phyloP scores from a whole-genome alignment of 2,797 vertebrate species.

The Gallirallus australis region DNA sequence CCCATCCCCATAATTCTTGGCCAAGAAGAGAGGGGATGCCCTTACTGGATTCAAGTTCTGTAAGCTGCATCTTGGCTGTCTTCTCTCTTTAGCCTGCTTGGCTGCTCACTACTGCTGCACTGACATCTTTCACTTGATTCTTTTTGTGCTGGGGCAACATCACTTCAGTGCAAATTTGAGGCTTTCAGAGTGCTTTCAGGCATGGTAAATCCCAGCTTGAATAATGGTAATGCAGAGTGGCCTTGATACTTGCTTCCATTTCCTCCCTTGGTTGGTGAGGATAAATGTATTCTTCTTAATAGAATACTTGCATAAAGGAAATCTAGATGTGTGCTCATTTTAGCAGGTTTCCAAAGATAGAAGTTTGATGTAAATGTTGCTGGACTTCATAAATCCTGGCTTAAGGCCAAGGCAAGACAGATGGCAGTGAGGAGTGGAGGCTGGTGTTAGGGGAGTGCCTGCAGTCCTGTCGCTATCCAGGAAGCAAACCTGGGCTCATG shows the following conservation, averaged over 20 bases:
- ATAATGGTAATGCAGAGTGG: neutral
- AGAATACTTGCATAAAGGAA: neutral
- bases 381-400: slow-evolving; percentile 30
- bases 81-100: neutral
- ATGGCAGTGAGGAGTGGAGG: neutral
- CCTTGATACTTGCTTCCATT: neutral
- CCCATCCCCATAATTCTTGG: accelerated
- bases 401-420: neutral
- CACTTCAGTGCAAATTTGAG: neutral
- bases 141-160: neutral
- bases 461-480: neutral
- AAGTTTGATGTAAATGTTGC: slow-evolving; percentile 18
- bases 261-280: neutral
- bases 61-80: neutral
- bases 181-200: neutral
- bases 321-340: neutral
- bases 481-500: neutral
- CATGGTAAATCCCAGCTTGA: neutral
- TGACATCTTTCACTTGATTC: neutral
- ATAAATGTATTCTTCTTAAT: neutral
- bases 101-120: neutral
- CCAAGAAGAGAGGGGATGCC: neutral
- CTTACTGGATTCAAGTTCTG: neutral
- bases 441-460: neutral
- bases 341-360: neutral